Base-by-base conservation (phyloP, 2,113 vertebrate species). In the Polypterus bichir region DNA sequence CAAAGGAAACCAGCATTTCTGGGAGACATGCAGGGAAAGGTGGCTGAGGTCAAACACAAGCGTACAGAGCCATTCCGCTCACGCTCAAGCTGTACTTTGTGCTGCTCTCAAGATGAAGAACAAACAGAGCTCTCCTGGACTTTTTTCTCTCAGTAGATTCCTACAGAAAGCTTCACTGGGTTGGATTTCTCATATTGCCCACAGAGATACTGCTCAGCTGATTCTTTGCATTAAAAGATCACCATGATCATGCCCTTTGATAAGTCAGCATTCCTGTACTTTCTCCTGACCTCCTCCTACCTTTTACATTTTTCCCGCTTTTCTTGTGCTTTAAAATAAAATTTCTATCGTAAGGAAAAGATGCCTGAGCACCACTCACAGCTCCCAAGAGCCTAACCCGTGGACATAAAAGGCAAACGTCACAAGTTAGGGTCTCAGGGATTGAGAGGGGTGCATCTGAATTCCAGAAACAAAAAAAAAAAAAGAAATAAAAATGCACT, bases 371-470 rank as follows among this genome's bases (percentile, higher is more conserved):
- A 83, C 88, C 84, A 83, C 94, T 93, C 94, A 77, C 94, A 94
- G 94, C 93, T 98, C 94, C 96, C 92, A 82, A 97, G 96, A 97
- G 88, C 93, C 96, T 93, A 98, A 98, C 96, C 93, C 92, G 94
- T 98, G 94, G 92, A 96, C 93, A 93, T 88, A 87, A 90, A 89
- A 87, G 79, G 87, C 86, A 90, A 96, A 94, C 96, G 91, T 98
- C 96, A 98, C 96, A 98, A 98, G 96, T 98, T 98, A 98, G 96
- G 96, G 96, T 98, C 96, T 98, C 94, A 98, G 96, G 96, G 96
- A 98, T 87, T 83, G 92, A 83, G 96, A 92, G 89, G 90, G 88
- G 91, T 82, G 81, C 94, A 80, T 73, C 72, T 6, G 49, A 51
- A 9, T 51, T 51, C 49, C 49, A 52, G 46, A 48, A 64, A 62